phyloP scores from a whole-genome alignment of 2,113 vertebrate species.

The Psittacula cyanocephala region DNA sequence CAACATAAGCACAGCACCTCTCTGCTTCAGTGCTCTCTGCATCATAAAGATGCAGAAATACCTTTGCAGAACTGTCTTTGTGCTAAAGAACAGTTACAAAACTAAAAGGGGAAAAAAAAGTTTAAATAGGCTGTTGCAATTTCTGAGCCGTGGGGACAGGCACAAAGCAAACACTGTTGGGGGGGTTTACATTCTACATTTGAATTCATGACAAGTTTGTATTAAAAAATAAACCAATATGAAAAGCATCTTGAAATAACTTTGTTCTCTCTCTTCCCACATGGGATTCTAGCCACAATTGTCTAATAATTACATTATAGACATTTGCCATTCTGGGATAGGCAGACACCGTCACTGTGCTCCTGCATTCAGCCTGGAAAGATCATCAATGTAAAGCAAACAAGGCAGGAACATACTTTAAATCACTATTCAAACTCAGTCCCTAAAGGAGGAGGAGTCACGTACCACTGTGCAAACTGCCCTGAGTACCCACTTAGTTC shows the following conservation, averaged over 20 bases:
- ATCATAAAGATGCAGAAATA: not conserved
- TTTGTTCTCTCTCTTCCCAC: not conserved
- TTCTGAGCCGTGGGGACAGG: not conserved
- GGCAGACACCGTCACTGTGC: not conserved
- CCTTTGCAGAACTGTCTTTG: not conserved
- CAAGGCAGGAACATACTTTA: not conserved
- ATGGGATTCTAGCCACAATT: not conserved
- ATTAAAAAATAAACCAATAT: not conserved
- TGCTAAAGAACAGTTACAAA: not conserved
- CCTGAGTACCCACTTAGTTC: not conserved
- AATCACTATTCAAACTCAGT: not conserved
- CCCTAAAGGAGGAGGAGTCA: not conserved
- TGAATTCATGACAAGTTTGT: not conserved
- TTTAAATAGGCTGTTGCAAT: not conserved
- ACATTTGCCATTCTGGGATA: not conserved
- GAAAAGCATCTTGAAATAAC: not conserved
- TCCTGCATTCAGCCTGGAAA: not conserved
- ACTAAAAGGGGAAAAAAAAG: not conserved
- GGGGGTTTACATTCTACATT: not conserved
- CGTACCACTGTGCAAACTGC: not conserved
- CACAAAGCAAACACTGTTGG: not conserved
- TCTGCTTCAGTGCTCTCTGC: not conserved
- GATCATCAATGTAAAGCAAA: not conserved
- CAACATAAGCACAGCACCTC: not conserved
- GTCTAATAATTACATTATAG: not conserved